Evolutionary conservation across 2,888 invertebrate species (phyloP).

Genomic region (Myathropa florea): DNA sequence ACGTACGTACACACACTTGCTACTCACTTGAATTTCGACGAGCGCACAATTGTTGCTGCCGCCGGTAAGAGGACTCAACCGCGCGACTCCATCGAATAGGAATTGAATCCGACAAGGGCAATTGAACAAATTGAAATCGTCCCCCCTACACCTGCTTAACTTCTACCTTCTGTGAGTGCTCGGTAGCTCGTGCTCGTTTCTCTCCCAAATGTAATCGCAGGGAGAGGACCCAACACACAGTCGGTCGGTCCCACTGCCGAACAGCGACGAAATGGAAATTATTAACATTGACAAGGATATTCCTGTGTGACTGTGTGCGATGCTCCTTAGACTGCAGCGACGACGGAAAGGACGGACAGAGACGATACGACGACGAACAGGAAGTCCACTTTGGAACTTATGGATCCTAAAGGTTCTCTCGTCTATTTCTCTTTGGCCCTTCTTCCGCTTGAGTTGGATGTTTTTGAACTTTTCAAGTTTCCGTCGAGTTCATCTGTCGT

Average conservation of each 20-base stretch:
- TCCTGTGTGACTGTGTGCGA: not conserved
- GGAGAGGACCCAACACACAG: not conserved
- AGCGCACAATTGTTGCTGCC: slow-evolving; percentile 12
- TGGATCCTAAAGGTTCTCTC: slow-evolving; percentile 14
- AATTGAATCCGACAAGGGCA: slow-evolving; percentile 69
- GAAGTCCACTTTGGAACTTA: slow-evolving; percentile 47
- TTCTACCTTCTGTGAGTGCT: slow-evolving; percentile 5
- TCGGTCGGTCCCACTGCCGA: not conserved
- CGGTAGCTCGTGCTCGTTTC: not conserved
- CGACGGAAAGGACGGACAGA: not conserved
- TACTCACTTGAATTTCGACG: slow-evolving; percentile 48
- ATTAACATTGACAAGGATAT: slow-evolving; percentile 17
- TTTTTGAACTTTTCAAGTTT: slow-evolving; percentile 24
- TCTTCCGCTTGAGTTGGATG: slow-evolving; percentile 1
- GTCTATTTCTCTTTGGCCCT: not conserved
- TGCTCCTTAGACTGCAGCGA: not conserved
- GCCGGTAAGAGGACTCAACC: slow-evolving; percentile 5
- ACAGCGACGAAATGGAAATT: slow-evolving; percentile 17
- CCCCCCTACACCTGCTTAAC: slow-evolving; percentile 16
- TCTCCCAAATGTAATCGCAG: not conserved
- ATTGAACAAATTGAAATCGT: slow-evolving; percentile 69
- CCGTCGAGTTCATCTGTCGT: not conserved
- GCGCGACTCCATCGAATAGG: slow-evolving; percentile 44
- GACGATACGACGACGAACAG: slow-evolving; percentile 9
- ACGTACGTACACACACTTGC: slow-evolving; percentile 21